These are phyloP conservation scores for Streptopelia turtur DNA, from an alignment of 2,797 vertebrate genomes.

Conservation along the genomic window DNA sequence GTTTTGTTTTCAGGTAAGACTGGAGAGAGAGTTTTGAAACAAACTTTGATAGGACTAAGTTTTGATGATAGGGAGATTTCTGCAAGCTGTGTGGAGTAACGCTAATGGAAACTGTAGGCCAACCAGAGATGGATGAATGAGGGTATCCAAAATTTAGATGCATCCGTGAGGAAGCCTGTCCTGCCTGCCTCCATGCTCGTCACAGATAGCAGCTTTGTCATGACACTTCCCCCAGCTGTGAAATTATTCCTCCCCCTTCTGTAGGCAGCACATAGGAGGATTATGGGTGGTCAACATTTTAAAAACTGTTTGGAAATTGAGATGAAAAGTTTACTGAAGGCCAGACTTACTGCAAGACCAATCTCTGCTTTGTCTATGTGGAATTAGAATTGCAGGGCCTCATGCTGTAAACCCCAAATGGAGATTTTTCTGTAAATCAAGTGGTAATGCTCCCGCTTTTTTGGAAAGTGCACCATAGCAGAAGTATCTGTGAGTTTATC, in stretches of 20 bases:
- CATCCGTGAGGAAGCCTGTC: background rate
- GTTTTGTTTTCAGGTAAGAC: background rate
- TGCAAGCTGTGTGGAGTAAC: background rate
- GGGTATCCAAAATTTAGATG: background rate
- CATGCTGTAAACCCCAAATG: background rate
- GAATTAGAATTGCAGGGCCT: background rate
- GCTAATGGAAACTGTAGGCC: background rate
- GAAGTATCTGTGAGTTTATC: background rate
- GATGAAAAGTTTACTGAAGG: background rate
- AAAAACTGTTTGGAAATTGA: background rate
- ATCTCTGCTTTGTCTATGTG: background rate
- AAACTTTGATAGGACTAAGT: background rate
- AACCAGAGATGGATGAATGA: background rate
- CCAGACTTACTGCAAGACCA: background rate
- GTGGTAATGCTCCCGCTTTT: background rate
- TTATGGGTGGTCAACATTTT: background rate
- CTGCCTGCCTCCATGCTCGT: background rate
- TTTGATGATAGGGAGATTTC: background rate
- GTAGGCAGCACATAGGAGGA: background rate
- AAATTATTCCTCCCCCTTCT: slow-evolving; percentile 41
- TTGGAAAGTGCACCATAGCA: background rate
- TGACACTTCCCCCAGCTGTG: background rate
- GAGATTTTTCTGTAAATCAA: background rate
- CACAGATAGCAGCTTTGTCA: slow-evolving; percentile 12
- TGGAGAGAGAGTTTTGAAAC: background rate